These are phyloP conservation scores for Crax fasciolata DNA, from an alignment of 2,797 vertebrate species.

Conservation along the genomic window DNA sequence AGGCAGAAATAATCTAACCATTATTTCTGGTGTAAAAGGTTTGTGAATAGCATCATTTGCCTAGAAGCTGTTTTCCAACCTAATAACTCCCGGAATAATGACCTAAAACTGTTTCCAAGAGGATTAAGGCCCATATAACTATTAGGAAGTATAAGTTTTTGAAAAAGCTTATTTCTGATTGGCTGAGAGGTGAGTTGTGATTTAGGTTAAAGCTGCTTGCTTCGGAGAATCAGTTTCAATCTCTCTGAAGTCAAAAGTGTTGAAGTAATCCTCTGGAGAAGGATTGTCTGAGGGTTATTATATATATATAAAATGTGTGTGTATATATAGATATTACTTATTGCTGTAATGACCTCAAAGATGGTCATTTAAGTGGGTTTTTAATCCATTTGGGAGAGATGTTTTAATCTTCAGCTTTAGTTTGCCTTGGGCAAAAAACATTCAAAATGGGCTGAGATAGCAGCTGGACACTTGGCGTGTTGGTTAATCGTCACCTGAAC, in stretches of 20 bases:
- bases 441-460: conserved; percentile 23
- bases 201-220: conserved; percentile 61
- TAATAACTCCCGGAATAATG: conserved; percentile 83
- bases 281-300: not conserved
- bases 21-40: conserved; percentile 85
- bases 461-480: conserved; percentile 37
- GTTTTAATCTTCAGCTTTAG: conserved; percentile 31
- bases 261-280: conserved; percentile 38
- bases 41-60: conserved; percentile 83
- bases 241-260: conserved; percentile 35
- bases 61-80: conserved; percentile 84
- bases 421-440: conserved; percentile 33
- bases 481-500: conserved; percentile 56
- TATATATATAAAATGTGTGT: not conserved
- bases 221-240: conserved; percentile 59
- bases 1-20: conserved; percentile 83
- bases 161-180: conserved; percentile 52
- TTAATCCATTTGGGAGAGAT: conserved; percentile 3
- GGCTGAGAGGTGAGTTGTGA: conserved; percentile 54
- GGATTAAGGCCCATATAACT: conserved; percentile 68
- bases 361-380: conserved; percentile 42
- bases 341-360: conserved; percentile 14
- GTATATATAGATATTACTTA: not conserved
- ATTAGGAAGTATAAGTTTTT: conserved; percentile 52
- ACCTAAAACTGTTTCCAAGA: conserved; percentile 80